phyloP scores from a whole-genome alignment of 2,113 vertebrate genomes.

The Ursus arctos region DNA sequence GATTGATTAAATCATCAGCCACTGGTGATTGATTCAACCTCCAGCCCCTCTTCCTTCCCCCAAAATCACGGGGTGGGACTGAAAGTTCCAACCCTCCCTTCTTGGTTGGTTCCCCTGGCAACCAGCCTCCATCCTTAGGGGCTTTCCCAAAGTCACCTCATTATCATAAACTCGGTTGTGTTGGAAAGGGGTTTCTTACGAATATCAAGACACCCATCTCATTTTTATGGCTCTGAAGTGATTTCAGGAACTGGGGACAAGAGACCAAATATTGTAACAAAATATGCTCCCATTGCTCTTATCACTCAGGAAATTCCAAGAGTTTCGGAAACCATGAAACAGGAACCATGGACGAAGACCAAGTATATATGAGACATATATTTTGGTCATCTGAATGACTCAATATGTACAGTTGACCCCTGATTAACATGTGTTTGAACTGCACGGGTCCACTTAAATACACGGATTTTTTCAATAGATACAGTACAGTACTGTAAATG shows the following conservation, averaged over 20 bases:
- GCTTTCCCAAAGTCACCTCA: not conserved
- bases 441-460: not conserved
- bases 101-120: not conserved
- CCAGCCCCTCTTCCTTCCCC: not conserved
- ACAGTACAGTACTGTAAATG: not conserved
- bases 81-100: not conserved
- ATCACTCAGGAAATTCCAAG: not conserved
- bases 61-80: not conserved
- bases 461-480: not conserved
- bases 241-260: not conserved
- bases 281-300: not conserved
- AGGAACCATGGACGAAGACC: not conserved
- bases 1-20: not conserved
- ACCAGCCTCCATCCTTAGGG: not conserved
- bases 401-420: not conserved
- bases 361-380: not conserved
- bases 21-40: not conserved
- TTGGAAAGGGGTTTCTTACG: not conserved
- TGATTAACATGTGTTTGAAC: not conserved
- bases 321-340: not conserved
- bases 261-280: not conserved
- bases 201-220: not conserved
- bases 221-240: not conserved
- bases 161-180: not conserved
- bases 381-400: not conserved